These are phyloP conservation scores for Rhegmatorhina hoffmannsi DNA, from an alignment of 2,113 vertebrate genomes.

Conservation along the genomic window DNA sequence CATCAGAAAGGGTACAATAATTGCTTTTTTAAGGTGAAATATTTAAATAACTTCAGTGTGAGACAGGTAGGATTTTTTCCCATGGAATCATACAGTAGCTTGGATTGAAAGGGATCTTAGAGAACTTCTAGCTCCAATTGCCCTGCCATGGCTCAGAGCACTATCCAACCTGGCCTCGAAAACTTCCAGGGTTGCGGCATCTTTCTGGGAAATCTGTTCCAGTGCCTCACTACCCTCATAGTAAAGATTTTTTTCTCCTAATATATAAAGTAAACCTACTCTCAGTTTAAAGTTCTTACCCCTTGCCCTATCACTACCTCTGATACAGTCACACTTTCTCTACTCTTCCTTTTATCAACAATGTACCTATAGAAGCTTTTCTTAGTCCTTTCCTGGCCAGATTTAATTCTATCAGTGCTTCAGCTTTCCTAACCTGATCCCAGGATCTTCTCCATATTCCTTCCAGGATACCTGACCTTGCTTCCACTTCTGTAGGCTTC, in stretches of 20 bases:
- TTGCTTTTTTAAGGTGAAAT: neutral
- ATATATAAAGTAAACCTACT: neutral
- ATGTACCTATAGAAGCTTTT: neutral
- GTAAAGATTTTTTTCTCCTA: neutral
- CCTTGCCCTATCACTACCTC: neutral
- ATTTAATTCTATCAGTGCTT: neutral
- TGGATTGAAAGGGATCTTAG: neutral
- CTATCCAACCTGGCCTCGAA: neutral
- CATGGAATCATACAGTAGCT: neutral
- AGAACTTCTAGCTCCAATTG: neutral
- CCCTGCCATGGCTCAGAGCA: neutral
- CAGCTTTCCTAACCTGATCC: neutral
- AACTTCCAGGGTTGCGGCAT: neutral
- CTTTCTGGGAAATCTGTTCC: neutral
- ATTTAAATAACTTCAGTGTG: neutral
- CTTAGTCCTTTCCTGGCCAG: neutral
- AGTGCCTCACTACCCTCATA: neutral
- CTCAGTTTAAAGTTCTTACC: neutral
- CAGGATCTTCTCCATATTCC: neutral
- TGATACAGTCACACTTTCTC: neutral
- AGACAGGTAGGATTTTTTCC: neutral
- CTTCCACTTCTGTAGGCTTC: neutral
- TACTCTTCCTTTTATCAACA: neutral
- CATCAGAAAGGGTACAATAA: neutral
- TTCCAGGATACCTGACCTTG: neutral